phyloP scores from a whole-genome alignment of 2,888 invertebrate genomes.

The Troglohyphantes excavatus region DNA sequence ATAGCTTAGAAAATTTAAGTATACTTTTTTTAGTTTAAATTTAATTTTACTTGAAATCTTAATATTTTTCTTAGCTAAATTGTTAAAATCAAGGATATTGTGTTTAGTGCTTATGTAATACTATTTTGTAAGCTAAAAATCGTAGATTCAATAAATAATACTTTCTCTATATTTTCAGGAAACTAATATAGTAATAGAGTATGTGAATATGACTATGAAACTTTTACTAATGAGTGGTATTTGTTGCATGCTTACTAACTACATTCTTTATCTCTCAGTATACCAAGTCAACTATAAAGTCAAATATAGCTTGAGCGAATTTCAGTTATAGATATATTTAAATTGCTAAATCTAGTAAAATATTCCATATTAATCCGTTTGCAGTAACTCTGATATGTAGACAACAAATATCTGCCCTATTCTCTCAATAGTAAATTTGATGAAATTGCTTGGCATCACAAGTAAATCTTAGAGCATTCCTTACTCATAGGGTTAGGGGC shows the following conservation, averaged over 20 bases:
- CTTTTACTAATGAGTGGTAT: conserved; percentile 26
- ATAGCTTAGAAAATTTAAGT: conserved; percentile 3
- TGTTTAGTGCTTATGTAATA: background rate
- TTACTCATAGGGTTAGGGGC: conserved; percentile 71
- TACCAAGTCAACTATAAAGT: conserved; percentile 38
- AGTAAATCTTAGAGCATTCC: conserved; percentile 62
- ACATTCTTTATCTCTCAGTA: conserved; percentile 48
- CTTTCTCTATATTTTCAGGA: conserved; percentile 52
- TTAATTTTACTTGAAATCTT: background rate
- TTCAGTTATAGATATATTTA: conserved; percentile 41
- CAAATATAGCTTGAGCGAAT: conserved; percentile 21
- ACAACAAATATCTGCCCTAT: conserved; percentile 34
- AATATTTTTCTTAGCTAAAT: background rate
- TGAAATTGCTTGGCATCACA: conserved; percentile 50
- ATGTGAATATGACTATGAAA: conserved; percentile 25
- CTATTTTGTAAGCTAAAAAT: conserved; percentile 10
- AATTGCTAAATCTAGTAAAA: conserved; percentile 34
- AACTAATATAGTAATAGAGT: conserved; percentile 50
- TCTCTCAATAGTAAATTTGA: conserved; percentile 49
- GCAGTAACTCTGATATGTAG: conserved; percentile 52
- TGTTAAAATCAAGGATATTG: conserved; percentile 3
- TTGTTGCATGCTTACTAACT: conserved; percentile 56
- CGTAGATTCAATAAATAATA: conserved; percentile 14
- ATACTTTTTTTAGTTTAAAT: background rate
- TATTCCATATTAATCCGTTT: conserved; percentile 41